Base-by-base conservation (phyloP, 2,797 vertebrate genomes). In the Enteromius trimaculatus region DNA sequence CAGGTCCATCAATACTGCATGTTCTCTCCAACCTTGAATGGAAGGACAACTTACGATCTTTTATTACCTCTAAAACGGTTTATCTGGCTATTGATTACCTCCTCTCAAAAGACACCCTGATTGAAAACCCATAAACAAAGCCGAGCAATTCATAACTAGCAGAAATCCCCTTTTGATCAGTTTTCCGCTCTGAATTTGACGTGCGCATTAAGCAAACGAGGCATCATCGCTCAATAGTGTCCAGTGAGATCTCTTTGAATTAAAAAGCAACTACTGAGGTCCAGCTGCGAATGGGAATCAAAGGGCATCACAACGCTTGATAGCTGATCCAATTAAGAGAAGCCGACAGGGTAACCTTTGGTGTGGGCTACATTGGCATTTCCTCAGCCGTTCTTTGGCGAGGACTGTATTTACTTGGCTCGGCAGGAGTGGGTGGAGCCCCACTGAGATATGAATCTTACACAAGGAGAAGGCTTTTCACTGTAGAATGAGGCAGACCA, bases 271-370 rank as follows among this genome's bases (percentile, higher is more conserved):
- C 89, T 87, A 53, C 71, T 17, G 49, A 90, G 82, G 78, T 87
- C 92, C 90, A 84, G 87, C 90, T 51, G 92, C 60, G 92, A 87
- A 89, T 87, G 86, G 74, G 91, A 93, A 93, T 90, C 88, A 92
- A 93, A 93, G 89, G 90, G 86, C 53, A 77, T 88, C 82, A 83
- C 66, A 70, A 86, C 88, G 88, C 89, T 86, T 74, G 84, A 89
- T 89, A 84, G 86, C 83, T 77, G 86, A 80, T 87, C 86, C 87
- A 88, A 90, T 93, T 92, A 92, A 92, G 88, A 90, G 89, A 92
- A 85, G 86, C 86, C 71, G 88, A 93, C 92, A 93, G 93, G 89
- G 90, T 93, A 93, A 94, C 92, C 92, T 94, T 95, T 93, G 90
- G 85, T 89, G 90, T 85, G 87, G 87, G 89, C 88, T 87, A 90